Conservation (phyloP, 2,797 vertebrate genomes). For the Sphenodon punctatus region DNA sequence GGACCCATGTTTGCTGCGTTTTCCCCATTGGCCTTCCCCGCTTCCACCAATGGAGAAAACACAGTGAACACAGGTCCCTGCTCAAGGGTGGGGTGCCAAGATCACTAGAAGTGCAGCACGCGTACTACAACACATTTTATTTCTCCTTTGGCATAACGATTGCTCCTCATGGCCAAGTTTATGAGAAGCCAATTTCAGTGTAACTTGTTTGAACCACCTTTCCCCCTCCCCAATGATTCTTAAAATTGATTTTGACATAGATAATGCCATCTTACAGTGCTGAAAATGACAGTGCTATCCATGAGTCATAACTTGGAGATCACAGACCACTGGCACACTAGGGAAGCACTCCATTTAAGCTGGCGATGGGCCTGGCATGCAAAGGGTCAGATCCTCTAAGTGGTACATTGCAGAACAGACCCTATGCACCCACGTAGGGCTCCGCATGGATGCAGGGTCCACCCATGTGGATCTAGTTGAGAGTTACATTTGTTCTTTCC, state of each 20-base stretch:
- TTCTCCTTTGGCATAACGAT: not conserved
- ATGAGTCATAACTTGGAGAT: not conserved
- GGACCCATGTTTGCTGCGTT: too few species aligned
- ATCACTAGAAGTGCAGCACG: not conserved
- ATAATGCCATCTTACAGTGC: not conserved
- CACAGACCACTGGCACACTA: not conserved
- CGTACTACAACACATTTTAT: not conserved
- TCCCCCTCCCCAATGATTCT: too few species aligned
- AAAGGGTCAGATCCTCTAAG: not conserved
- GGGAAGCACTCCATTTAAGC: not conserved
- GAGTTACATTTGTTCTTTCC: constrained; percentile 2
- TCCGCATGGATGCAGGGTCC: too few species aligned
- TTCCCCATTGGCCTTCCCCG: too few species aligned
- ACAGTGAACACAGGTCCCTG: too few species aligned
- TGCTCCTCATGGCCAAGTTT: not conserved
- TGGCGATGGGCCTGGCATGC: not conserved
- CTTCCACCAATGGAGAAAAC: too few species aligned
- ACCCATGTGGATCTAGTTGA: too few species aligned
- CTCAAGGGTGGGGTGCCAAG: not conserved
- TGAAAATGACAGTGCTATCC: not conserved
- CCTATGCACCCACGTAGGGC: too few species aligned
- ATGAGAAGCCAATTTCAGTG: not conserved
- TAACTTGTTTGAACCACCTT: not conserved
- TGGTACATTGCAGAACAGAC: too few species aligned
- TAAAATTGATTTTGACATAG: not conserved